Conservation (phyloP, 92 coral and sea anemone species). For the Plumapathes pennacea region DNA sequence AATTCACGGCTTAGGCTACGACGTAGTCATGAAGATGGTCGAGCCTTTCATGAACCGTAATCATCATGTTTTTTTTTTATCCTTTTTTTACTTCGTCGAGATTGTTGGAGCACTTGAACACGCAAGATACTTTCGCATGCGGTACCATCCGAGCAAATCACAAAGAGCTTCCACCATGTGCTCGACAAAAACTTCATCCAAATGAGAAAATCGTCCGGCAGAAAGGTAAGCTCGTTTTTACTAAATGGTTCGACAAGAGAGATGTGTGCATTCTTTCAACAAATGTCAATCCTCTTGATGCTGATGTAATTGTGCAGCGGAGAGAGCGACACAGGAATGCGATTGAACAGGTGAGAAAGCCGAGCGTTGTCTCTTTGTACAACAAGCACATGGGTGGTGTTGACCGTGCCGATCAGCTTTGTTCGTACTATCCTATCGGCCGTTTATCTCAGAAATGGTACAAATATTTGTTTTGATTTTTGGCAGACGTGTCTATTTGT, state of each 20-base stretch:
- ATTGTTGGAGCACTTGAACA: slow-evolving; percentile 30
- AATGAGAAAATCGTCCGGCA: slow-evolving; percentile 1
- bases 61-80: slow-evolving; percentile 47
- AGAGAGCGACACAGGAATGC: no score
- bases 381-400: background rate
- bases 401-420: slow-evolving; percentile 12
- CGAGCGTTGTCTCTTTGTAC: slow-evolving; percentile 14
- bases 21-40: slow-evolving; percentile 45
- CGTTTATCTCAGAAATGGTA: slow-evolving; percentile 20
- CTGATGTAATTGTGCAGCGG: no score
- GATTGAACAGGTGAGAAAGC: slow-evolving; percentile 3
- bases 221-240: slow-evolving; percentile 20
- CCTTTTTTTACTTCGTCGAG: slow-evolving; percentile 37
- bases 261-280: slow-evolving; percentile 20
- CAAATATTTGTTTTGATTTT: slow-evolving; percentile 18
- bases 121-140: slow-evolving; percentile 49
- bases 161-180: slow-evolving; percentile 31
- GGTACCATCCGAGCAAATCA: slow-evolving; percentile 26
- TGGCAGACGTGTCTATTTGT: slow-evolving; percentile 9
- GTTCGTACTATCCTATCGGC: slow-evolving; percentile 15
- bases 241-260: slow-evolving; percentile 45
- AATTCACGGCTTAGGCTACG: slow-evolving; percentile 45
- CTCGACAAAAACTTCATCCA: slow-evolving; percentile 19
- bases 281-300: no score
- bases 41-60: slow-evolving; percentile 41